These are phyloP conservation scores for Ceyx erithaca DNA, from an alignment of 2,797 vertebrate genomes.

Conservation along the genomic window DNA sequence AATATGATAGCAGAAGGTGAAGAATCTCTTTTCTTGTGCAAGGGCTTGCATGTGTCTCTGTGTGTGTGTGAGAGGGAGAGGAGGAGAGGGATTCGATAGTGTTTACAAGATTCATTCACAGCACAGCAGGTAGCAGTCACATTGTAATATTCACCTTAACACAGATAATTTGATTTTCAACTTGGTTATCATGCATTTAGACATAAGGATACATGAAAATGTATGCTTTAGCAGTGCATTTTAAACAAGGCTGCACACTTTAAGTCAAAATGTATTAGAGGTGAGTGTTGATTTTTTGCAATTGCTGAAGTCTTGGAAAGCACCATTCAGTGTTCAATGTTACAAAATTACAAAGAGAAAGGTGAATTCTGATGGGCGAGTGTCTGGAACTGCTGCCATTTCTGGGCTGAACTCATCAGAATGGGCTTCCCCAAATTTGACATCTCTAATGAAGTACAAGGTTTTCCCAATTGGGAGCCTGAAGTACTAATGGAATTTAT, in stretches of 20 bases:
- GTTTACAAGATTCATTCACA: constrained; percentile 89
- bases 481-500: neutral
- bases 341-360: constrained; percentile 50
- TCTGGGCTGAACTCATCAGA: neutral
- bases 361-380: neutral
- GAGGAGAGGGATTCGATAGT: constrained; percentile 75
- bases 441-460: neutral
- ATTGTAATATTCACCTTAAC: constrained; percentile 83
- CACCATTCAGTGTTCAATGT: constrained; percentile 29
- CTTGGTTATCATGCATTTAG: constrained; percentile 84
- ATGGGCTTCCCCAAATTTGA: neutral
- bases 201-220: constrained; percentile 84
- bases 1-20: constrained; percentile 69
- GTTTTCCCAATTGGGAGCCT: neutral
- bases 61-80: constrained; percentile 32
- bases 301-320: constrained; percentile 53
- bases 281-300: constrained; percentile 70
- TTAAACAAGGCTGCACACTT: constrained; percentile 88
- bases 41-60: neutral
- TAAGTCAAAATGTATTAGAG: constrained; percentile 81
- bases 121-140: constrained; percentile 89
- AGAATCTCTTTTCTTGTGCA: constrained; percentile 60
- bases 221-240: constrained; percentile 85
- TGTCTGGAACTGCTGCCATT: neutral
- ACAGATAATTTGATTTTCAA: constrained; percentile 90